phyloP scores from a whole-genome alignment of 2,888 invertebrate species.

The Ephialtes manifestator region DNA sequence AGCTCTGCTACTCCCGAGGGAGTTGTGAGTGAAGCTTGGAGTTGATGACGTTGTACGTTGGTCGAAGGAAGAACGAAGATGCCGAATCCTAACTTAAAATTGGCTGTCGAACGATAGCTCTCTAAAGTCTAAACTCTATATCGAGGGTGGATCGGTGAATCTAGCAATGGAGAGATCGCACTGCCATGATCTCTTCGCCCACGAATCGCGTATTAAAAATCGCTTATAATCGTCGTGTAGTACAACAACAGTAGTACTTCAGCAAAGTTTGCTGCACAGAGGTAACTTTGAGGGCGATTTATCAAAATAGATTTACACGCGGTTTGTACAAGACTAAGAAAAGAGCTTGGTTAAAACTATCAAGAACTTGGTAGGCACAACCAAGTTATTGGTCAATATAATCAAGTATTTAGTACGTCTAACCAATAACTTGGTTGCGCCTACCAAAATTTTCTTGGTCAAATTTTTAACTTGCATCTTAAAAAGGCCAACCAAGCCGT shows the following conservation, averaged over 20 bases:
- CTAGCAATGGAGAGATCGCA: no score
- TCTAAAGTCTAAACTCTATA: constrained; percentile 23
- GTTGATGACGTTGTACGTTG: neutral
- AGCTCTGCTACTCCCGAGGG: constrained; percentile 14
- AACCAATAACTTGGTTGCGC: no score
- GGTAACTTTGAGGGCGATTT: constrained; percentile 57
- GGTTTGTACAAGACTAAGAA: constrained; percentile 13
- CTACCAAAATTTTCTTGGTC: no score
- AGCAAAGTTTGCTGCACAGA: constrained; percentile 43
- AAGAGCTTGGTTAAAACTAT: no score
- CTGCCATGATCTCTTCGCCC: no score
- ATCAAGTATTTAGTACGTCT: no score
- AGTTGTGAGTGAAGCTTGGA: neutral
- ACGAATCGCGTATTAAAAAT: no score
- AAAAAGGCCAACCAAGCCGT: no score
- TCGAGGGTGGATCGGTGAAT: no score
- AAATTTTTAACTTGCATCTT: no score
- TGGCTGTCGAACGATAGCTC: constrained; percentile 72
- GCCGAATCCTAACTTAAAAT: constrained; percentile 76
- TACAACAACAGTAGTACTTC: constrained; percentile 24
- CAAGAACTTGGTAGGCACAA: no score
- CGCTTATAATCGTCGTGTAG: constrained; percentile 5
- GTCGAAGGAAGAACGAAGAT: constrained; percentile 23
- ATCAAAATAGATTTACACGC: constrained; percentile 61
- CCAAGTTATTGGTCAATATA: no score